Evolutionary conservation across 1,140 invertebrate species (phyloP), one percentile per base, ranked within the genome.

Genomic region (Oryzaephilus surinamensis): DNA sequence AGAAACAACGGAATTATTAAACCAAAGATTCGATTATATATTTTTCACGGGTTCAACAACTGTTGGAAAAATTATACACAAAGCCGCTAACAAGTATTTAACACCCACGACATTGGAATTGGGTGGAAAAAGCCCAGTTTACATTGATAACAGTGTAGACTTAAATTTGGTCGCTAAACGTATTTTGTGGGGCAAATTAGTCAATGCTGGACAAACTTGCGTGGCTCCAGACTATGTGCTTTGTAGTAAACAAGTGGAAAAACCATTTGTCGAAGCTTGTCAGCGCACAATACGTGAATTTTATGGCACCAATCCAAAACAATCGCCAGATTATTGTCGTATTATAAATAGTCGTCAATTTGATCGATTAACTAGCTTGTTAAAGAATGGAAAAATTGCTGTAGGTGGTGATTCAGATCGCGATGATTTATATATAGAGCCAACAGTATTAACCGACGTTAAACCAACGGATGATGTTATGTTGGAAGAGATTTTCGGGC

Each of bases 171-270:
- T 86, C 7, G 72, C 72, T 0, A 81, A 77, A 52, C 72, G 96
- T 29, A 66, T 99, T 12, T 53, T 95, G 3, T 99, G 95, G 94
- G 96, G 94, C 0, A 99, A 99, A 69, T 80, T 77, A 35, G 74
- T 87, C 17, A 99, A 98, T 63, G 71, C 74, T 20, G 96, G 96
- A 1, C 96, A 99, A 66, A 98, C 94, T 0, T 99, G 96, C 62
- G 85, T 99, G 40, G 92, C 93, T 2, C 95, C 96, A 1, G 96
- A 99, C 68, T 99, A 98, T 61, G 55, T 99, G 21, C 66, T 99
- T 11, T 97, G 92, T 60, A 76, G 79, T 4, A 74, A 76, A 52
- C 74, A 82, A 56, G 65, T 85, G 0, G 75, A 84, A 54, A 63
- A 72, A 3, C 71, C 74, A 48, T 76, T 89, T 41, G 52, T 96